phyloP scores from a whole-genome alignment of 1,140 invertebrate genomes.

The Brachystomella parvula region DNA sequence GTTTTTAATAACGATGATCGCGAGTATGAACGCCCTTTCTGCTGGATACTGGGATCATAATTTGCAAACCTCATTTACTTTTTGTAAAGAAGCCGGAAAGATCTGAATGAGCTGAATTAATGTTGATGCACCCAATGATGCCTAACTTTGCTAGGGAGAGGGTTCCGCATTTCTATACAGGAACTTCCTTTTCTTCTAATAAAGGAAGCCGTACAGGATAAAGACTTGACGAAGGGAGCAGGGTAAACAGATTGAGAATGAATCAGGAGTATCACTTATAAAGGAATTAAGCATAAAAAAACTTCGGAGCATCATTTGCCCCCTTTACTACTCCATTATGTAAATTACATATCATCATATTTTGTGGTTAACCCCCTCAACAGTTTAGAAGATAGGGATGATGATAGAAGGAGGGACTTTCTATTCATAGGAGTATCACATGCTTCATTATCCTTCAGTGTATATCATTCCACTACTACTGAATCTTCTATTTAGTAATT shows the following conservation, averaged over 20 bases:
- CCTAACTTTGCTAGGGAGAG: neutral
- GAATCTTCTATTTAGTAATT: neutral
- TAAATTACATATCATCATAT: neutral
- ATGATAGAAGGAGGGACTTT: neutral
- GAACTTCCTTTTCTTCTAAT: neutral
- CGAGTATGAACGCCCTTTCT: no score
- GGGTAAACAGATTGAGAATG: neutral
- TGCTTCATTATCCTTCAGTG: slow-evolving; percentile 2
- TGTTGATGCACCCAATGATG: neutral
- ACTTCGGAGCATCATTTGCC: neutral
- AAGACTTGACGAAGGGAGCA: neutral
- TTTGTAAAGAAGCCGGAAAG: no score
- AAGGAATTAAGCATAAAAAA: neutral
- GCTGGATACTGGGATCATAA: no score
- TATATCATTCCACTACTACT: neutral
- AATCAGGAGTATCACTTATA: neutral
- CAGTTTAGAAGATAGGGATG: neutral
- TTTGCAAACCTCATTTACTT: no score
- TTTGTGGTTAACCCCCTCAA: neutral
- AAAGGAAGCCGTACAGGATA: neutral
- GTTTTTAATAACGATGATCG: no score
- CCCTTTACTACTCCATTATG: neutral
- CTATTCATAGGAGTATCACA: neutral
- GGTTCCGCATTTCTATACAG: neutral
- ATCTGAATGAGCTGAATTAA: neutral